Evolutionary conservation across 1,140 invertebrate species (phyloP), one percentile per base, ranked within the genome.

Genomic region (Temnothorax longispinosus): DNA sequence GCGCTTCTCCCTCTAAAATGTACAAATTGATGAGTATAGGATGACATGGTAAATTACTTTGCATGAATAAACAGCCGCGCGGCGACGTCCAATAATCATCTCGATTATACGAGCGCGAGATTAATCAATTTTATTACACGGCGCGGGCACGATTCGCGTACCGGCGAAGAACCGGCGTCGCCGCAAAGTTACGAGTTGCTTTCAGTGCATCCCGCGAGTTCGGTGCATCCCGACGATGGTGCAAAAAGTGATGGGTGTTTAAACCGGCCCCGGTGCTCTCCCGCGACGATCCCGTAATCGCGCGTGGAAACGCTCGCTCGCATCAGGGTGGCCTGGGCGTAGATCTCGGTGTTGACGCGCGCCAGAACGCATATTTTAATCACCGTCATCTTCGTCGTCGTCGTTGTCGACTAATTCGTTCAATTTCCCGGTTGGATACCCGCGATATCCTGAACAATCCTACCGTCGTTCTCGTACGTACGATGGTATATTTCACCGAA

Each of bases 241-340:
- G 69, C 80, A 84, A 84, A 82, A 78, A 84, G 64, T 71, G 80
- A 84, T 44, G 67, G 64, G 38, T 47, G 69, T 56, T 84, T 84
- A 84, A 84, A 84, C 69, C 80, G 80, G 80, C 54, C 80, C 11
- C 69, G 69, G 8, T 74, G 54, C 69, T 74, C 69, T 74, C 76
- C 47, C 74, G 50, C 76, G 84, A 76, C 54, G 71, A 72, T 71
- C 71, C 69, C 44, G 50, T 76, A 72, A 89, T 86, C 82, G 82
- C 62, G 75, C 87, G 88, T 89, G 76, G 76, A 89, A 89, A 89
- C 56, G 62, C 82, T 81, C 88, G 76, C 78, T 60, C 41, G 15
- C 85, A 27, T 27, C 27, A 72, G 85, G 85, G 88, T 87, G 88
- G 89, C 77, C 88, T 64, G 67, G 56, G 2, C 32, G 62, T 65